Evolutionary conservation across 37 sponge, comb jelly and placozoan species (phyloP), one percentile per base, ranked within the genome.

Genomic region (Mnemiopsis leidyi): DNA sequence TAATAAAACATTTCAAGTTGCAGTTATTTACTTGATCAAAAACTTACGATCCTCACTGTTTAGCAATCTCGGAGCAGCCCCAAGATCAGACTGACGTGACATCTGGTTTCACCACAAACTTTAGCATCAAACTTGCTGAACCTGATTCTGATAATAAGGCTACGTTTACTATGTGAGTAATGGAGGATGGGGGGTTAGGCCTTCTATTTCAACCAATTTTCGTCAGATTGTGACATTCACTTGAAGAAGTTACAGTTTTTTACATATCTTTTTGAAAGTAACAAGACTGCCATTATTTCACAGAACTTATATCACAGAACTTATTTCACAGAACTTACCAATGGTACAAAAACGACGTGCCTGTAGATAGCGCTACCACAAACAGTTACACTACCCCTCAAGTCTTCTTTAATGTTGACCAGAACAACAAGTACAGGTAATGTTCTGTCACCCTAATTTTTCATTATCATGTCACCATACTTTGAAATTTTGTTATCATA

Each of bases 281-380:
- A n/a, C n/a, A n/a, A n/a, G n/a, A n/a, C n/a, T n/a, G n/a, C n/a
- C n/a, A n/a, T n/a, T n/a, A n/a, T n/a, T n/a, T n/a, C n/a, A n/a
- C n/a, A n/a, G n/a, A n/a, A n/a, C n/a, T n/a, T n/a, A n/a, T n/a
- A n/a, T n/a, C n/a, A n/a, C n/a, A n/a, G n/a, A n/a, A n/a, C n/a
- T 71, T 71, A 7, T 28, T 28, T 71, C 48, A n/a, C 90, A 85
- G 90, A 26, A 85, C 90, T 0, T 85, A 85, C 61, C 13, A 40
- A 20, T 85, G 90, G 90, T 9, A 3, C 5, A 9, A 39, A 37
- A 26, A 40, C 3, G 61, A 13, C 16, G 48, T 36, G 28, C 30
- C 61, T 13, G 90, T 38, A 0, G 25, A 40, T 29, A 39, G 25
- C 21, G 90, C 18, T 3, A 40, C 61, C n/a, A 25, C 61, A 9